phyloP scores from a whole-genome alignment of 2,888 invertebrate species.

The Drosophila picticornis region DNA sequence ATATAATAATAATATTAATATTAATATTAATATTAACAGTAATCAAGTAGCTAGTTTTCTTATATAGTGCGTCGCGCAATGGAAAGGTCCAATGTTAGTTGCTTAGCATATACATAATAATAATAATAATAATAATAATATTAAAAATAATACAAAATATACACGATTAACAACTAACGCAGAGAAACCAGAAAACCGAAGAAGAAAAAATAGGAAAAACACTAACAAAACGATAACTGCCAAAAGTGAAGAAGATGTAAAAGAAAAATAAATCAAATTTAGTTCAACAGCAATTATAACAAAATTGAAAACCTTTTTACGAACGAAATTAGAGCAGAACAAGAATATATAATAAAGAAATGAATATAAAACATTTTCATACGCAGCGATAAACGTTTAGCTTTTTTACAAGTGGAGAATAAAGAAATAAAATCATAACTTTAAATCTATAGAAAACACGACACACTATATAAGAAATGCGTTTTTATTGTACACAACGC shows the following conservation, averaged over 20 bases:
- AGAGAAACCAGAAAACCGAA: slow-evolving; percentile 23
- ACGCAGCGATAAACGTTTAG: slow-evolving; percentile 71
- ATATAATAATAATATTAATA: slow-evolving; percentile 36
- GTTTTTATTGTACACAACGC: slow-evolving; percentile 64
- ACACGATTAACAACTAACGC: slow-evolving; percentile 23
- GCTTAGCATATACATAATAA: slow-evolving; percentile 77
- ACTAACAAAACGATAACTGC: slow-evolving; percentile 77
- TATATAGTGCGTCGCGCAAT: slow-evolving; percentile 82
- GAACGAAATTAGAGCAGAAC: slow-evolving; percentile 13
- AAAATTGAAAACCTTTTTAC: slow-evolving; percentile 54
- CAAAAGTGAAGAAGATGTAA: slow-evolving; percentile 51
- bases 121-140: slow-evolving; percentile 21
- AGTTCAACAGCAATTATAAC: slow-evolving; percentile 50
- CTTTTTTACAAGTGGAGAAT: slow-evolving; percentile 62
- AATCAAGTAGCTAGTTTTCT: slow-evolving; percentile 80
- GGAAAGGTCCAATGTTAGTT: slow-evolving; percentile 81
- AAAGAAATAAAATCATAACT: slow-evolving; percentile 32
- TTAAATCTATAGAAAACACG: slow-evolving; percentile 63
- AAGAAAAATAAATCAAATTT: slow-evolving; percentile 58
- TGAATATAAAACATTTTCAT: slow-evolving; percentile 52
- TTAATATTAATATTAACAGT: slow-evolving; percentile 54
- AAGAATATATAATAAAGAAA: background rate
- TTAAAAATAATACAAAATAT: slow-evolving; percentile 16
- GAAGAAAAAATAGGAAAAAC: slow-evolving; percentile 17
- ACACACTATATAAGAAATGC: slow-evolving; percentile 81